A percentile compares a stretch with the other conserved stretches of the same genome.
Conservation (phyloP, 2,797 vertebrate species). For the Loriculus beryllinus region DNA sequence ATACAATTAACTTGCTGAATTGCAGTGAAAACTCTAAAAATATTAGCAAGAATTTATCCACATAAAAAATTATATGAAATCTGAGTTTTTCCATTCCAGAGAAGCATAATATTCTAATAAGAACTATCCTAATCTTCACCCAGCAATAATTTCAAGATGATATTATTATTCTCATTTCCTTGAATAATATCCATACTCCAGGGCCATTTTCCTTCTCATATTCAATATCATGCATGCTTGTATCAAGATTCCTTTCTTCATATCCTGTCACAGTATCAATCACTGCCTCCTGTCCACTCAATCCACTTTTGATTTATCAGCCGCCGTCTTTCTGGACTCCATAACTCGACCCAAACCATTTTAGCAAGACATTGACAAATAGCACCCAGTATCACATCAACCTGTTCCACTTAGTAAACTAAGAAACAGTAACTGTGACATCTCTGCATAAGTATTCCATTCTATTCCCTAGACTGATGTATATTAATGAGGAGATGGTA, state of each 20-base stretch:
- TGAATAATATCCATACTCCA: conserved; percentile 94
- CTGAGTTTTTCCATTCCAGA: conserved; percentile 31
- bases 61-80: conserved; percentile 38
- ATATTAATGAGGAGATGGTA: conserved; percentile 86
- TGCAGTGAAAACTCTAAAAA: not conserved
- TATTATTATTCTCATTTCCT: conserved; percentile 93
- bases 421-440: conserved; percentile 84
- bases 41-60: conserved; percentile 42
- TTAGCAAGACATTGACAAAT: conserved; percentile 95
- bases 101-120: conserved; percentile 79
- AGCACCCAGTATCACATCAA: conserved; percentile 85
- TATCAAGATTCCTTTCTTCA: conserved; percentile 85
- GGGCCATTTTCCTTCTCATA: conserved; percentile 85
- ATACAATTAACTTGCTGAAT: conserved; percentile 21
- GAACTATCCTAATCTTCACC: conserved; percentile 89
- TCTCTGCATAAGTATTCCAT: conserved; percentile 81
- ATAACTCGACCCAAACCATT: conserved; percentile 94
- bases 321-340: conserved; percentile 83
- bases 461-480: conserved; percentile 85
- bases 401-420: conserved; percentile 88
- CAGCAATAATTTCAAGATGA: conserved; percentile 86
- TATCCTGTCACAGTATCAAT: conserved; percentile 98
- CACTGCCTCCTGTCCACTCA: conserved; percentile 98
- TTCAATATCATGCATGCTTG: conserved; percentile 84
- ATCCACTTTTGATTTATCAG: conserved; percentile 99